Base-by-base conservation (phyloP, 2,113 vertebrate genomes). In the Tachysurus fulvidraco region DNA sequence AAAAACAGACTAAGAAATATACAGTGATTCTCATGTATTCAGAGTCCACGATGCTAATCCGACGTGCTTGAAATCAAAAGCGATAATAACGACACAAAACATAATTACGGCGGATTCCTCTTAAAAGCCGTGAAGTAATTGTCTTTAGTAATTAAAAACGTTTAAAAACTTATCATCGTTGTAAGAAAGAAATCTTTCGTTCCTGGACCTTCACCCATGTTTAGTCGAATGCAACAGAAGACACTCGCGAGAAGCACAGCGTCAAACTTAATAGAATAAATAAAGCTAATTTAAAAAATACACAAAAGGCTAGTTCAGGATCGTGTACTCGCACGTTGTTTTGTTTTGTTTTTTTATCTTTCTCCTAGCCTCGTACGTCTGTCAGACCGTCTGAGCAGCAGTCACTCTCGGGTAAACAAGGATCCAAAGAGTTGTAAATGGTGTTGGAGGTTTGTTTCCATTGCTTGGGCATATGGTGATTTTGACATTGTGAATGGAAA, bases 361-460 rank as follows among this genome's bases (percentile, higher is more conserved):
- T 36, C 19, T 36, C 4, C n/a, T 86, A 57, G 28, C 64, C 17
- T 77, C 46, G 14, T 50, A 12, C 30, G 44, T 79, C 83, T 65
- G 83, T 87, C 69, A 30, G 41, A 73, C 0, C 71, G 10, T 60
- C 64, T 80, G 90, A 89, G 65, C 59, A 41, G 76, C 62, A 74
- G 59, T 83, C 73, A 17, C 25, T 46, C 62, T 81, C 13, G 62
- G 21, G 81, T 90, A 88, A 90, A 91, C 88, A 90, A 85, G 76
- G 83, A 85, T 85, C 46, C 78, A 64, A 71, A 78, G 81, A 82
- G 60, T 89, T 86, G 73, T 86, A 88, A 85, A 90, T 90, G 73
- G 64, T 86, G 64, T 89, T 74, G 50, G n/a, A 80, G 83, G 84
- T 87, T 88, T 86, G 64, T 90, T 89, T 90, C 88, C 89, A 90